Base-by-base conservation (phyloP, 2,797 vertebrate species). In the Mormyrus hasselquistii region DNA sequence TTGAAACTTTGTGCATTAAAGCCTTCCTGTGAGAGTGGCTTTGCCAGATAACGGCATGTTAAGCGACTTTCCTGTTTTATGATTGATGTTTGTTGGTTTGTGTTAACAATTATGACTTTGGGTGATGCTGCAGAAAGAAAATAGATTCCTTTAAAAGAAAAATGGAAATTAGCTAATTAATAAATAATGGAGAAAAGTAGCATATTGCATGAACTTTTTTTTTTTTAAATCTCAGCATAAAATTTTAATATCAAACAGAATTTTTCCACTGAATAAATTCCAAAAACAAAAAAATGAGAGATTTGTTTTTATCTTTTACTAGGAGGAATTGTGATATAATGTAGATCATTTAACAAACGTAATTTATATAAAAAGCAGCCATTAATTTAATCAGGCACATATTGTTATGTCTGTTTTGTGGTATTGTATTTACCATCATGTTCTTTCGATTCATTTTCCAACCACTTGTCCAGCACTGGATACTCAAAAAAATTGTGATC, bases 161-260 rank as follows among this genome's bases (percentile, higher is more conserved):
- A 57, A 83, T 47, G 19, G 73, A 82, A 88, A 88, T 84, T 69
- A 69, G 25, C 79, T 85, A 53, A 34, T 89, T 52, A 86, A 89
- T 53, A 69, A 89, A 89, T 86, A n/a, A 86, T 86, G 59, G 25
- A 25, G 22, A 86, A 89, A 89, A 89, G 57, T 86, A 89, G 83
- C 49, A 86, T 19, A 89, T 65, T 89, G 79, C 38, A 65, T 41
- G 8, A 59, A 29, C 38, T 65, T 62, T 85, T 88, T 86, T 49
- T 52, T 88, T 83, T 50, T 38, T 14, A 65, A 69, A 76, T 53
- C 65, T 19, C 38, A 59, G 53, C 76, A 25, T 7, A 59, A 84
- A 83, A 84, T 88, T 65, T 62, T 55, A 59, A 89, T 85, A 49
- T 89, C 88, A 89, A 89, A 89, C 79, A 50, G 88, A 85, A 89